phyloP scores from a whole-genome alignment of 2,888 invertebrate genomes.

The Junonia oenone region DNA sequence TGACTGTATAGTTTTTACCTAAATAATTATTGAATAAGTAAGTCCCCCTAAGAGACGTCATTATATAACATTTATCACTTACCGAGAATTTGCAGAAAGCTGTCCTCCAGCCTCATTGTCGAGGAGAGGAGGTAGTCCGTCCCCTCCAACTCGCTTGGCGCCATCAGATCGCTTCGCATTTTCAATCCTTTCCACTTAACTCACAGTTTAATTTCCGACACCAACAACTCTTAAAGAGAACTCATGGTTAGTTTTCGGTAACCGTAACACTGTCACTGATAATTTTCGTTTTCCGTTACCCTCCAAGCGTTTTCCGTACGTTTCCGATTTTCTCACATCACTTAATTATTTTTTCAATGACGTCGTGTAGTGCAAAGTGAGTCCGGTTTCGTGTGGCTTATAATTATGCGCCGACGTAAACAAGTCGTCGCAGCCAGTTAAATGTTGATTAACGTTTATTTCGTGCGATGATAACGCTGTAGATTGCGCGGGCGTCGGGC shows the following conservation, averaged over 20 bases:
- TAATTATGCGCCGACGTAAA: slow-evolving; percentile 42
- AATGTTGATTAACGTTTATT: slow-evolving; percentile 47
- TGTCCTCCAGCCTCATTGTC: slow-evolving; percentile 81
- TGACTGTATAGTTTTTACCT: no score
- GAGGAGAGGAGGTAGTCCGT: slow-evolving; percentile 82
- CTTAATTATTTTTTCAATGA: neutral
- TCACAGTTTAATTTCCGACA: slow-evolving; percentile 39
- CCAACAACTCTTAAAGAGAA: slow-evolving; percentile 14
- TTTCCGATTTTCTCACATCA: slow-evolving; percentile 4
- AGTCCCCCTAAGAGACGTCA: neutral
- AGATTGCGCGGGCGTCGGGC: slow-evolving; percentile 23
- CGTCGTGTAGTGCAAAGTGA: neutral
- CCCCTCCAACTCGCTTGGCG: slow-evolving; percentile 80
- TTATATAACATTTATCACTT: slow-evolving; percentile 44
- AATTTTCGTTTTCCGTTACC: slow-evolving; percentile 1
- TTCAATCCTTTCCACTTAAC: slow-evolving; percentile 39
- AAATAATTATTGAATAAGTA: neutral
- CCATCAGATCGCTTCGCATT: slow-evolving; percentile 75
- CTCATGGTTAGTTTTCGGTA: slow-evolving; percentile 14
- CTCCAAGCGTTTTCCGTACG: neutral
- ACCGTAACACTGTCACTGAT: slow-evolving; percentile 3
- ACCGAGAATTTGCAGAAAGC: slow-evolving; percentile 82
- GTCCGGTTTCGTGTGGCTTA: slow-evolving; percentile 9
- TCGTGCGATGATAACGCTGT: slow-evolving; percentile 31
- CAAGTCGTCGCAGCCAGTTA: slow-evolving; percentile 50